phyloP scores from a whole-genome alignment of 2,888 invertebrate species.

The Nycteola revayana region DNA sequence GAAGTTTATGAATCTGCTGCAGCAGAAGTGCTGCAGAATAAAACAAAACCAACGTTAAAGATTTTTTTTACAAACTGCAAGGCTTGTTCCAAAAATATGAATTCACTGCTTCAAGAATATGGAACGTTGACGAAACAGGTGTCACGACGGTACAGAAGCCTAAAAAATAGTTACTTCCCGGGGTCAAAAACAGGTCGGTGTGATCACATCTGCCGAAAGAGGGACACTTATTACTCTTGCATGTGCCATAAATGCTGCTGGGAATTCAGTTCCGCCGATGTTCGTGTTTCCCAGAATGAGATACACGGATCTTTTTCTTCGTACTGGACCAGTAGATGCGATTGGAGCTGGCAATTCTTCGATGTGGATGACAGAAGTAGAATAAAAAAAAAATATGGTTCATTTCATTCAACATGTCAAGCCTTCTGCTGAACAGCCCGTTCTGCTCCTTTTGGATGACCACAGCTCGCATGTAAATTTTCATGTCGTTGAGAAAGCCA shows the following conservation, averaged over 20 bases:
- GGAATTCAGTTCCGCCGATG: slow-evolving; percentile 10
- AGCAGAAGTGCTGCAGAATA: background rate
- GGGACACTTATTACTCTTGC: slow-evolving; percentile 19
- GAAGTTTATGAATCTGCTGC: background rate
- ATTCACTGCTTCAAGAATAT: slow-evolving; percentile 18
- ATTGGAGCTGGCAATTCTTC: slow-evolving; percentile 6
- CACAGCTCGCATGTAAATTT: slow-evolving; percentile 4
- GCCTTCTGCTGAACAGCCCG: background rate
- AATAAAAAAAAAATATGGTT: background rate
- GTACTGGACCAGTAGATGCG: slow-evolving; percentile 3
- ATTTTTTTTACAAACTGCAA: slow-evolving; percentile 15
- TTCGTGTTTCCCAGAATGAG: slow-evolving; percentile 6
- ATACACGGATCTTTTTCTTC: slow-evolving; percentile 2
- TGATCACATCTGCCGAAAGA: slow-evolving; percentile 23
- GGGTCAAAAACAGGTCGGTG: slow-evolving; percentile 21
- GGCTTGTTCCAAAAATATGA: slow-evolving; percentile 14
- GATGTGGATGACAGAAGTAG: slow-evolving; percentile 3
- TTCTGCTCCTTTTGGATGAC: slow-evolving; percentile 2
- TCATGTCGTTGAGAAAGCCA: slow-evolving; percentile 1
- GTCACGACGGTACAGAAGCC: slow-evolving; percentile 27
- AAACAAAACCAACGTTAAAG: slow-evolving; percentile 6
- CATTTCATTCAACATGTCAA: slow-evolving; percentile 4
- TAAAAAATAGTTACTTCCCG: slow-evolving; percentile 28
- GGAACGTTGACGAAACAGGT: slow-evolving; percentile 27
- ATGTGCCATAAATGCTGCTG: slow-evolving; percentile 8